Evolutionary conservation across 2,113 vertebrate genomes (phyloP), one percentile per base, ranked within the genome.

Genomic region (Dipodomys merriami): DNA sequence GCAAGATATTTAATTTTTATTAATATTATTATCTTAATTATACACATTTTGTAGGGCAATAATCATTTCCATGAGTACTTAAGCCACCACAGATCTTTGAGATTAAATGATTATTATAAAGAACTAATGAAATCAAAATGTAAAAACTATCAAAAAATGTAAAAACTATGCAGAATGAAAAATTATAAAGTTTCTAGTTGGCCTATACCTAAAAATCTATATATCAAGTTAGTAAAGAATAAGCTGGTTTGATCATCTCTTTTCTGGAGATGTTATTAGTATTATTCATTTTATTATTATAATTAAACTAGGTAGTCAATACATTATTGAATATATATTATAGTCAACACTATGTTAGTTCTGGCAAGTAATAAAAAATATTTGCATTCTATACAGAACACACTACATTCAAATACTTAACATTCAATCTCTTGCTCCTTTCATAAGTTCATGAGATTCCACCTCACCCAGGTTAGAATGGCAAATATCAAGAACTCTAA

Each of bases 141-240:
- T 90, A 64, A 57, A 64, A 57, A 82, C 84, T 91, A 83, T 25
- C 49, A 90, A 60, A 65, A 44, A 79, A 80, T 83, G n/a, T 69
- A 71, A 92, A 87, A 90, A 73, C 2, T 83, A 11, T 80, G 5
- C 7, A 39, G 25, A 76, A 65, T 91, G 74, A 83, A 23, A 16
- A 49, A 84, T 53, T 57, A 35, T 53, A 69, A 80, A 88, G 49
- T 49, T 49, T 49, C 49, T 11, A n/a, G 13, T 69, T 85, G 95
- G 81, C n/a, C n/a, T 62, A 25, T 73, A 23, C 65, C 91, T 88
- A 64, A 72, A 90, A 85, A 69, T 30, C 8, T 69, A 69, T 30
- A 69, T 27, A 49, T 69, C 10, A 27, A 69, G 8, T 69, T 69
- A 69, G 29, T 27, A 78, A 88, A 71, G n/a, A 15, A 46, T 83